Conservation (phyloP, 37 sponge, comb jelly and placozoan species). For the Oopsacas minuta region DNA sequence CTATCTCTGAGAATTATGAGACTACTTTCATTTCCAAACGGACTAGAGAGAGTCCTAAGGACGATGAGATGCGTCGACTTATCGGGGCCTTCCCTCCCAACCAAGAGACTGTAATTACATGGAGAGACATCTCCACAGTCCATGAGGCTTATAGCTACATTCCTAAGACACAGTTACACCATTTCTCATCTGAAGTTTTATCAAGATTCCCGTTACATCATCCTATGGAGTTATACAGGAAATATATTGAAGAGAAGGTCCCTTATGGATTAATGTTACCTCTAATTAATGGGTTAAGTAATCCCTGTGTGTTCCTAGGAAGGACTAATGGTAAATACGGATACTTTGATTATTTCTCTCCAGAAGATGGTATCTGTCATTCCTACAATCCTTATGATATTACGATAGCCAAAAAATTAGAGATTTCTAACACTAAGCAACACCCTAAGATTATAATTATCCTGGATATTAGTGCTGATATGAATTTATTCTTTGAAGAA, state of each 20-base stretch:
- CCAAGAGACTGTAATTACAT: neutral
- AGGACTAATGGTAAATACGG: neutral
- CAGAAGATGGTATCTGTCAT: neutral
- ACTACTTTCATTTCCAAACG: slow-evolving; percentile 12
- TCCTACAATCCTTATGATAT: neutral
- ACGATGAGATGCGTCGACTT: neutral
- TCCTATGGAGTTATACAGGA: neutral
- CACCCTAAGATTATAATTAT: neutral
- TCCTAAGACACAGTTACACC: neutral
- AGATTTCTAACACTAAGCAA: neutral
- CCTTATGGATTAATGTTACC: neutral
- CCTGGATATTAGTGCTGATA: neutral
- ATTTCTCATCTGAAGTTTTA: neutral
- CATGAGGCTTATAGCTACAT: neutral
- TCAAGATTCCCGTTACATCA: neutral
- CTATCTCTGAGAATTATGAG: neutral
- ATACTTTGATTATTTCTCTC: slow-evolving; percentile 10
- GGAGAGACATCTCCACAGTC: neutral
- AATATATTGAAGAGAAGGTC: neutral
- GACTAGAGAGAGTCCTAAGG: neutral
- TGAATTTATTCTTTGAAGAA: neutral
- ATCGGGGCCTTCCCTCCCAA: neutral
- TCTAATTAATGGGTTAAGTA: neutral
- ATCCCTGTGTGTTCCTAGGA: slow-evolving; percentile 10
- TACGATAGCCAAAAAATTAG: neutral